Evolutionary conservation across 2,888 invertebrate genomes (phyloP).

Genomic region (Pediacus dermestoides): DNA sequence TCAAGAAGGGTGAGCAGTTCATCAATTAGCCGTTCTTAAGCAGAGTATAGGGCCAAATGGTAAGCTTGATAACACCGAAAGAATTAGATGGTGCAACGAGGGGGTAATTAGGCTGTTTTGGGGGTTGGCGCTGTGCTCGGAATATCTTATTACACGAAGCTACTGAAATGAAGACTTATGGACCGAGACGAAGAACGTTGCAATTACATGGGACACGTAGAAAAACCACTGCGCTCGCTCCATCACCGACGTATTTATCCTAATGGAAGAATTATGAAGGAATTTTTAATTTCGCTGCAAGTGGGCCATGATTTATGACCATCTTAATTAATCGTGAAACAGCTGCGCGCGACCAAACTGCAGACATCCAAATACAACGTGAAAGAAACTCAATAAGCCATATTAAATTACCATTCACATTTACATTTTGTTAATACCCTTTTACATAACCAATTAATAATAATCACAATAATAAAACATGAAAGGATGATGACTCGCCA

Average conservation of each 20-base stretch:
- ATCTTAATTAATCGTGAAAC: slow-evolving; percentile 41
- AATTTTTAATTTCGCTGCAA: slow-evolving; percentile 42
- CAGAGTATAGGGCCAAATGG: slow-evolving; percentile 9
- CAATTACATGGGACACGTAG: slow-evolving; percentile 22
- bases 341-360: slow-evolving; percentile 26
- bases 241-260: slow-evolving; percentile 28
- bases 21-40: slow-evolving; percentile 36
- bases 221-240: slow-evolving; percentile 14
- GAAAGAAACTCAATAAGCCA: slow-evolving; percentile 20
- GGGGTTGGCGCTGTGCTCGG: slow-evolving; percentile 16
- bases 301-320: slow-evolving; percentile 40
- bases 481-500: no score
- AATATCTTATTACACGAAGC: slow-evolving; percentile 22
- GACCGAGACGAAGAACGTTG: slow-evolving; percentile 13
- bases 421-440: no score
- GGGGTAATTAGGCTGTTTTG: slow-evolving; percentile 15
- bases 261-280: slow-evolving; percentile 38
- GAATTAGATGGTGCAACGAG: slow-evolving; percentile 30
- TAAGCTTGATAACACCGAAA: slow-evolving; percentile 32
- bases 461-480: no score
- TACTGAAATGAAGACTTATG: slow-evolving; percentile 11
- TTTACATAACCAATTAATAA: no score
- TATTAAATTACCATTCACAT: slow-evolving; percentile 20
- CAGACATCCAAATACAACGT: slow-evolving; percentile 14
- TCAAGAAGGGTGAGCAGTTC: slow-evolving; percentile 36